Base-by-base conservation (phyloP, 2,113 vertebrate species). In the Grallaria varia region DNA sequence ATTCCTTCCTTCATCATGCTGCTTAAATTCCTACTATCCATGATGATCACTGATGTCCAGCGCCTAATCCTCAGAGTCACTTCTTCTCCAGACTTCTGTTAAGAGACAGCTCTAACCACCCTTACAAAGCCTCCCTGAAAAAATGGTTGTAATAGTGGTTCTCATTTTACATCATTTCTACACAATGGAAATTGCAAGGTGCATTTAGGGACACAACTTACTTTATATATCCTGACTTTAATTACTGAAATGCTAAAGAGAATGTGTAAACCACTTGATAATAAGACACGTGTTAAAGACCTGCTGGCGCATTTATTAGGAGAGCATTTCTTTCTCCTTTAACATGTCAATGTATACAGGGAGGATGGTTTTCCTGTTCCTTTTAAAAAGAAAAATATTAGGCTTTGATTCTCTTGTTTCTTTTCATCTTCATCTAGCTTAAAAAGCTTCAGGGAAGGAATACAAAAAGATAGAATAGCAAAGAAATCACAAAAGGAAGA, bases 401-500 rank as follows among this genome's bases (percentile, higher is more conserved):
- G 91, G 97, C 97, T 97, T 98, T 97, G 97, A 98, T 97, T 94
- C 87, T 86, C 33, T 89, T 71, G 76, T 95, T 95, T 96, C 96
- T 97, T 98, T 98, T 98, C 93, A 98, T 97, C 97, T 96, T 96
- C 95, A 96, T 98, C 97, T 86, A 82, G 69, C 67, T 95, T 96
- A 93, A 96, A 98, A 97, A 97, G 81, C 94, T 96, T 95, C 85
- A 64, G 89, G 91, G 89, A 97, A 93, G 53, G 92, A 96, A 96
- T 77, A 95, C 25, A 71, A 93, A 95, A 88, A 64, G 86, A 93
- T 30, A 97, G 95, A 97, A 97, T 97, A 96, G 96, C 86, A 78
- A 89, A 96, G 87, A 96, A 96, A 94, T 84, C 92, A 98, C 98
- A 98, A 99, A 98, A 98, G 98, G 96, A 95, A 98, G 97, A 98